Base-by-base conservation (phyloP, 2,797 vertebrate species). In the Pangasius larnaudii region DNA sequence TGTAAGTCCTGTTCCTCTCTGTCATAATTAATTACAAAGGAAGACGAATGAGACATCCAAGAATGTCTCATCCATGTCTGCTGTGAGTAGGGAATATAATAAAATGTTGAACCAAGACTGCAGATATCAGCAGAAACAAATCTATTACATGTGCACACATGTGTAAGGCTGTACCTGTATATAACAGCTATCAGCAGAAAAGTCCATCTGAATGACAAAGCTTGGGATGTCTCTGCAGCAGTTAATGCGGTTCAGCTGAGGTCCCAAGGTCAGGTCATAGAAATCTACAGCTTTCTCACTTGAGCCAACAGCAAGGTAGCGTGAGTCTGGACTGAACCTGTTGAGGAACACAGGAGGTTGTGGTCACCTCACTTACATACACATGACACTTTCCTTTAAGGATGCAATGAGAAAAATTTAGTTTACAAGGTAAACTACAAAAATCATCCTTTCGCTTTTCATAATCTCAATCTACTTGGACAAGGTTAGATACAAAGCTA, bases 171-270 rank as follows among this genome's bases (percentile, higher is more conserved):
- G 1, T 91, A 96, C 96, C 96, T 97, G 96, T 88, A 97, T 89
- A 79, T 94, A 95, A 87, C 89, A 83, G 92, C 96, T 97, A 84
- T 99, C 98, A 0, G 98, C 98, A 85, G 98, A 98, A 90, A 99
- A 99, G 94, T 99, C 98, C 96, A 99, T 98, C 92, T 99, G 98
- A 93, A 99, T 96, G 88, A 99, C 98, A 46, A 99, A 99, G 94
- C 98, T 98, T 88, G 97, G 97, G 87, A 99, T 97, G 92, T 99
- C 98, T 94, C 97, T 97, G 95, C 98, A 99, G 93, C 97, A 98
- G 96, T 98, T 98, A 93, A 98, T 97, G 84, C 98, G 96, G 95
- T 98, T 98, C 33, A 99, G 96, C 56, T 98, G 97, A 2, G 98
- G 98, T 80, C 98, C 98, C 83, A 98, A 91, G 0, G 97, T 98